Conservation (phyloP, 2,113 vertebrate species). For the Halcyon senegalensis region DNA sequence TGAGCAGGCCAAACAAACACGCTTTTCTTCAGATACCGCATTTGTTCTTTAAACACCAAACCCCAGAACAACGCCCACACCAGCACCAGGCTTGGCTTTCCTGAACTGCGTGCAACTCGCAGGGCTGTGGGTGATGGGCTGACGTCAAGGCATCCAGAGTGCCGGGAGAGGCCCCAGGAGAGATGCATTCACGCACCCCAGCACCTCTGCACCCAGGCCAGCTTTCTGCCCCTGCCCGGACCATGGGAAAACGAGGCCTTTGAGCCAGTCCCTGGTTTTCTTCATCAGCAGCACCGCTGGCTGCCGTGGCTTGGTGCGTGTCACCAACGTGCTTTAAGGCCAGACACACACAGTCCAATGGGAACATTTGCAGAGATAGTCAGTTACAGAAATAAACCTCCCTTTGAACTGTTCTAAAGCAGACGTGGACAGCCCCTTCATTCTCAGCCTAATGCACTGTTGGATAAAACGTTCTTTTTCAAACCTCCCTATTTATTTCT, state of each 20-base stretch:
- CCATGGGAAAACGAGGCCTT: too few relatives aligned
- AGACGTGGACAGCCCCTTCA: too few relatives aligned
- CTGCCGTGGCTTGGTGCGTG: neutral
- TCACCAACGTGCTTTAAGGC: neutral
- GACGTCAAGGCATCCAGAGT: neutral
- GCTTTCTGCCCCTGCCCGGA: neutral
- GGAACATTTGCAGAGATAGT: neutral
- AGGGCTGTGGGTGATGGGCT: neutral
- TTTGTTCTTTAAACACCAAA: neutral
- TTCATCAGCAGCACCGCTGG: too few relatives aligned
- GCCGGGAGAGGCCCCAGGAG: neutral
- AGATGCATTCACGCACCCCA: too few relatives aligned
- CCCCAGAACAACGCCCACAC: fast-evolving
- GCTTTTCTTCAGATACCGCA: fast-evolving
- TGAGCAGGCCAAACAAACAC: neutral
- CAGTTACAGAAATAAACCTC: neutral
- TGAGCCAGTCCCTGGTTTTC: neutral
- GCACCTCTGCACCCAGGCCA: neutral
- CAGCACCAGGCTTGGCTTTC: neutral
- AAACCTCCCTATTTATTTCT: neutral
- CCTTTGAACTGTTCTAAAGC: neutral
- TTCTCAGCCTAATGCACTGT: neutral
- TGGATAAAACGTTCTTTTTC: neutral
- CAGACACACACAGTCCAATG: fast-evolving
- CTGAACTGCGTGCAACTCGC: fast-evolving